Conservation (phyloP, 2,113 vertebrate species). For the Meriones unguiculatus region DNA sequence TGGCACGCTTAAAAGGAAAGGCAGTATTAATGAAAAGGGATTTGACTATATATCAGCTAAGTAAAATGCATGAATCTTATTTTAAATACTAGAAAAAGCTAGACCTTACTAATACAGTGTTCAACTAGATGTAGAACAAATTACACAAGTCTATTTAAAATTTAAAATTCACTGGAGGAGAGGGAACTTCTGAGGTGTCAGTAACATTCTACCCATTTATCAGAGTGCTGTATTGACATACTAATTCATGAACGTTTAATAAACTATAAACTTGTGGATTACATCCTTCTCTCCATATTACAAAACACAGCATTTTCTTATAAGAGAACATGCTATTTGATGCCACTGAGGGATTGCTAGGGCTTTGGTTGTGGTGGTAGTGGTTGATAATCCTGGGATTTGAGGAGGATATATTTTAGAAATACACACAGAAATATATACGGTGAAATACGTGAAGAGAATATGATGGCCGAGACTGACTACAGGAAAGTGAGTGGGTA, state of each 20-base stretch:
- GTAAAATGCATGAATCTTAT: neutral
- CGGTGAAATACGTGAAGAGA: neutral
- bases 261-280: neutral
- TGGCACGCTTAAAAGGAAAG: neutral
- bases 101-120: neutral
- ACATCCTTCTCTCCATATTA: neutral
- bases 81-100: slow-evolving; percentile 22
- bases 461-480: neutral
- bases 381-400: neutral
- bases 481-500: neutral
- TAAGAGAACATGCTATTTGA: neutral
- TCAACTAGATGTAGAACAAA: neutral
- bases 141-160: neutral
- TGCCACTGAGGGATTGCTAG: neutral
- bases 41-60: neutral
- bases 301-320: neutral
- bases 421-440: neutral
- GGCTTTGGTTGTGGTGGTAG: neutral
- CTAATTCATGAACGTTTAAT: slow-evolving; percentile 23
- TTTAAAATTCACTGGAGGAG: neutral
- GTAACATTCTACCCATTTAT: neutral
- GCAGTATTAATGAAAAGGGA: neutral
- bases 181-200: neutral
- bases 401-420: neutral
- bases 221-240: neutral